phyloP scores from a whole-genome alignment of 2,888 invertebrate species.

The Calephelis perditalis region DNA sequence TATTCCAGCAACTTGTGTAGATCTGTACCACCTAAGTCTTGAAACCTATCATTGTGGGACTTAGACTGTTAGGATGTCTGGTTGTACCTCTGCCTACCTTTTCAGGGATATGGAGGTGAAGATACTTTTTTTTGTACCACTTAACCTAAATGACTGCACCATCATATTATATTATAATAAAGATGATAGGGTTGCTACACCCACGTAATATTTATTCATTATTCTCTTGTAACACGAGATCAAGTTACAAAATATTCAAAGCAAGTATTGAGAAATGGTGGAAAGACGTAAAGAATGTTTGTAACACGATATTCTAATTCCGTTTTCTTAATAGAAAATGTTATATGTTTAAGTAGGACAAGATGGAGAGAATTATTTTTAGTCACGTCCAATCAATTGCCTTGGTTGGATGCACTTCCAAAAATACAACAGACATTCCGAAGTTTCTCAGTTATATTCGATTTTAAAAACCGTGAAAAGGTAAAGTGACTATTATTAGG shows the following conservation, averaged over 20 bases:
- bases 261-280: too few relatives aligned
- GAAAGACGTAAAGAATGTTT: neutral
- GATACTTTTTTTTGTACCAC: too few relatives aligned
- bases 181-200: too few relatives aligned
- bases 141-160: neutral
- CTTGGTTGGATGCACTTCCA: constrained; percentile 45
- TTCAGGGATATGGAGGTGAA: too few relatives aligned
- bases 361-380: constrained; percentile 40
- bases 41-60: too few relatives aligned
- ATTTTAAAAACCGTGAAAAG: neutral
- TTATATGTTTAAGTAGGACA: constrained; percentile 42
- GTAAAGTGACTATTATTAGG: neutral
- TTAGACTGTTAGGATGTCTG: too few relatives aligned
- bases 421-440: constrained; percentile 33
- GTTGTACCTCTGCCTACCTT: too few relatives aligned
- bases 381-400: constrained; percentile 44
- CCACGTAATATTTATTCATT: too few relatives aligned
- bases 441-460: constrained; percentile 22
- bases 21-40: too few relatives aligned
- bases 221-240: too few relatives aligned
- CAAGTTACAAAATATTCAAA: too few relatives aligned
- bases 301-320: constrained; percentile 13
- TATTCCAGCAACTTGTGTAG: too few relatives aligned
- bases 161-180: neutral
- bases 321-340: constrained; percentile 32